Evolutionary conservation across 2,888 invertebrate genomes (phyloP).

Genomic region (Ichneumoninae sp.): DNA sequence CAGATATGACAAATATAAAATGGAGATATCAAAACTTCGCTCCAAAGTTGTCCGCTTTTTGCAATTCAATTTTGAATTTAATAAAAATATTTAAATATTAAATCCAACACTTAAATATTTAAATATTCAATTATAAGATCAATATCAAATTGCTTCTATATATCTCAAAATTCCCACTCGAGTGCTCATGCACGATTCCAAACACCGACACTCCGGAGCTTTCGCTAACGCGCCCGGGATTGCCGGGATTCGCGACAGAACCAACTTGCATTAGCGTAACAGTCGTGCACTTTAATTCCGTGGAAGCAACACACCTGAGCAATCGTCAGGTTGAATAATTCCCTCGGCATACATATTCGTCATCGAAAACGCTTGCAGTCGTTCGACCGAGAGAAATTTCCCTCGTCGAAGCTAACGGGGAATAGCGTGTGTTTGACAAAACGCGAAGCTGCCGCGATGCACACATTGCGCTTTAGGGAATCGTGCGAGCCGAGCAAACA

Average conservation of each 20-base stretch:
- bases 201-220: not conserved
- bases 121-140: too few relatives aligned
- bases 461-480: slow-evolving; percentile 30
- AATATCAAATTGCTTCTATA: too few relatives aligned
- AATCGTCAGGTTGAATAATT: slow-evolving; percentile 15
- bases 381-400: slow-evolving; percentile 14
- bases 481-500: slow-evolving; percentile 45
- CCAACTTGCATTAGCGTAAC: not conserved
- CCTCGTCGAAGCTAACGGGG: slow-evolving; percentile 8
- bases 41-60: not conserved
- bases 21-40: not conserved
- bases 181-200: too few relatives aligned
- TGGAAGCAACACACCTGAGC: not conserved
- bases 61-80: too few relatives aligned
- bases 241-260: not conserved
- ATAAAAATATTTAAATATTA: too few relatives aligned
- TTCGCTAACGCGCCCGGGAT: not conserved
- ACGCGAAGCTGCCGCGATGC: slow-evolving; percentile 24
- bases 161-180: too few relatives aligned
- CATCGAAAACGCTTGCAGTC: slow-evolving; percentile 10
- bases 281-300: slow-evolving; percentile 5
- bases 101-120: too few relatives aligned
- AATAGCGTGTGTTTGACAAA: slow-evolving; percentile 36
- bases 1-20: too few relatives aligned
- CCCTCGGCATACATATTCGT: slow-evolving; percentile 17